Evolutionary conservation across 2,888 invertebrate genomes (phyloP), one percentile per base, ranked within the genome.

Genomic region (Coremacera marginata): DNA sequence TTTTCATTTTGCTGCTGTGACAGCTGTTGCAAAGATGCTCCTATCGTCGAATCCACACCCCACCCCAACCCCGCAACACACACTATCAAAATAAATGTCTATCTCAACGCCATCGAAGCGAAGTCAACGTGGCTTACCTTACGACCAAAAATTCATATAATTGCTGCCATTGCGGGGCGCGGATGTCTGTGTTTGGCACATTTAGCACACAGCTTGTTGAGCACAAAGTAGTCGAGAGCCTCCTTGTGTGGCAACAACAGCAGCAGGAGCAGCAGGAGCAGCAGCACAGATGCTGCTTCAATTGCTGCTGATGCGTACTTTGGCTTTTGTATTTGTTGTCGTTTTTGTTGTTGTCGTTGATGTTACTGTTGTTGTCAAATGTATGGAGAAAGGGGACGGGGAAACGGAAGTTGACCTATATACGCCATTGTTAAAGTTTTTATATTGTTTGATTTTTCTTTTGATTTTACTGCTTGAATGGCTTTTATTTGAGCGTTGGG

Each of bases 371-470:
- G 14, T 22, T 60, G 60, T 25, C 27, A 60, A 27, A 27, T 60
- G 16, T 14, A n/a, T n/a, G n/a, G n/a, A n/a, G n/a, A n/a, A n/a
- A n/a, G n/a, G n/a, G n/a, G n/a, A n/a, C n/a, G 68, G 51, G 27
- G 27, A 49, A 70, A 55, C 7, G 62, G 62, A 72, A 72, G 57
- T 37, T 74, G 74, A 74, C 74, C 74, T 44, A 74, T 16, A 74
- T 67, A 31, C 52, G 25, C 22, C n/a, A 27, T 72, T 72, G 62
- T 49, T 62, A n/a, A 72, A 72, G 62, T 16, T 55, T 63, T 51
- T 25, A 22, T 16, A 31, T 67, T 67, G 37, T 74, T 65, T 74
- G 74, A 55, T 25, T 74, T 55, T 74, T 74, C 49, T 49, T 65
- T 19, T 5, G 16, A 63, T 8, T 55, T 34, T 57, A 60, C 19